Percentiles rank a stretch among this genome's conserved stretches.
Conservation (phyloP, 2,888 invertebrate genomes). For the Lacanobia wlatinum region DNA sequence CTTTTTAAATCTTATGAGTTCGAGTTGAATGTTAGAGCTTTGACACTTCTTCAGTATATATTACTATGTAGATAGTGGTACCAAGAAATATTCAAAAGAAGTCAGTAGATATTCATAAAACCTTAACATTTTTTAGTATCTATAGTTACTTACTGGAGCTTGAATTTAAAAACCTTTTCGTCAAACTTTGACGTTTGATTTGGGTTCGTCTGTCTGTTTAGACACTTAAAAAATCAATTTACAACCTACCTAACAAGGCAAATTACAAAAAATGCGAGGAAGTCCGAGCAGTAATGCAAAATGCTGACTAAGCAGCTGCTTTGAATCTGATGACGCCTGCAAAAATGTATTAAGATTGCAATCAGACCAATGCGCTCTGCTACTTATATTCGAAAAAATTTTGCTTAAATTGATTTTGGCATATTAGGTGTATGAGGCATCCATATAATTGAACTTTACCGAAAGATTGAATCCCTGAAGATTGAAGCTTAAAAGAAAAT, state of each 20-base stretch:
- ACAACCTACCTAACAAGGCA: neutral
- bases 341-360: neutral
- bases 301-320: neutral
- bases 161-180: neutral
- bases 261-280: neutral
- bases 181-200: neutral
- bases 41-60: conserved; percentile 32
- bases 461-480: neutral
- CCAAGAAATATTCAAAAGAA: neutral
- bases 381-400: neutral
- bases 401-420: neutral
- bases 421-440: neutral
- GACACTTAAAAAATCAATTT: neutral
- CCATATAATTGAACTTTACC: neutral
- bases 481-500: neutral
- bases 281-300: neutral
- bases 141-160: neutral
- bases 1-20: conserved; percentile 57
- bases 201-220: neutral
- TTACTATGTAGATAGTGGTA: neutral
- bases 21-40: conserved; percentile 29
- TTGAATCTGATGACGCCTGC: neutral
- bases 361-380: conserved; percentile 1
- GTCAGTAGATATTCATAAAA: neutral
- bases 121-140: neutral